Evolutionary conservation across 35 echinoderm and acorn worm genomes (phyloP), one percentile per base, ranked within the genome.

Genomic region (Ptychodera flava): DNA sequence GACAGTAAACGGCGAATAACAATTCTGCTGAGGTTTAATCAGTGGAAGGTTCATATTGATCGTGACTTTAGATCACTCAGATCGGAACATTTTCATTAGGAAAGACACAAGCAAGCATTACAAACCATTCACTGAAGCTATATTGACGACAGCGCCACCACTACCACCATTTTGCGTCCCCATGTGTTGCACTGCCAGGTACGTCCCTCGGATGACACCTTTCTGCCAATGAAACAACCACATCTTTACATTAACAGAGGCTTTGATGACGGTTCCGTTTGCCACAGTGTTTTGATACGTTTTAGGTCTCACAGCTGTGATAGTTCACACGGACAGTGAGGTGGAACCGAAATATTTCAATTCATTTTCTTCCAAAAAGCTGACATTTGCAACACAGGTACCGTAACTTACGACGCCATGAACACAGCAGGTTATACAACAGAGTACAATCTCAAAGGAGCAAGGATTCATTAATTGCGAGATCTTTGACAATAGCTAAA

Each of bases 61-160:
- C 27, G 27, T n/a, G n/a, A n/a, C n/a, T n/a, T n/a, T n/a, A n/a
- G n/a, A n/a, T n/a, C n/a, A n/a, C n/a, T n/a, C n/a, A n/a, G n/a
- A n/a, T n/a, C n/a, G n/a, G n/a, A n/a, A n/a, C 22, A 28, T 15
- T 29, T 32, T 32, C 31, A 31, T 0, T 77, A 76, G 31, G 15
- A 30, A 35, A 77, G 0, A 29, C 12, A 22, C 37, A 32, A 76
- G 0, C 1, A 1, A 16, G 28, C 1, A 35, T 32, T 78, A 80
- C 33, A 82, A 78, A 97, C 95, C 95, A 45, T 92, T 91, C 86
- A 93, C 91, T 14, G 95, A 97, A 32, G 95, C 81, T 15, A 93
- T 85, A 82, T 97, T 97, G 32, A 97, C 80, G 27, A 97, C 89
- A 76, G 93, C 83, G 15, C 95, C 95, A 53, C 95, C 95, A 15